Conservation (phyloP, 2,113 vertebrate species). For the Chionis minor region DNA sequence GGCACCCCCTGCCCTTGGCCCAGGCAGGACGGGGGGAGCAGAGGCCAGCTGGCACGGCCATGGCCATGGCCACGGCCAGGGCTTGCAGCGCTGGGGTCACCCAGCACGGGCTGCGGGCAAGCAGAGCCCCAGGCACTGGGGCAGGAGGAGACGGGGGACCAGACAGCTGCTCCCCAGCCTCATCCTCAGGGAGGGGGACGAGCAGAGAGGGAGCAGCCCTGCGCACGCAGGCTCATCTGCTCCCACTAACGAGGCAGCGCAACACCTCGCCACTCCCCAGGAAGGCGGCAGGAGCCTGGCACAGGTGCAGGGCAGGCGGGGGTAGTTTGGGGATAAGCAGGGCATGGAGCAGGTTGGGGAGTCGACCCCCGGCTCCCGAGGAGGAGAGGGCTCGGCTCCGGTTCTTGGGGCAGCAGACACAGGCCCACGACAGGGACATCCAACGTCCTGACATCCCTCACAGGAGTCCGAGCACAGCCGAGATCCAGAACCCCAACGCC, state of each 20-base stretch:
- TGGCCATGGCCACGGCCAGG: fast-evolving
- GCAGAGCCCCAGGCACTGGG: neutral
- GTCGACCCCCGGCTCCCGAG: neutral
- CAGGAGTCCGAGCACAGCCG: neutral
- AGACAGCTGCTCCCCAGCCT: neutral
- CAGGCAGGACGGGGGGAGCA: neutral
- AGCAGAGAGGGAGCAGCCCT: neutral
- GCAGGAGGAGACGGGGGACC: fast-evolving
- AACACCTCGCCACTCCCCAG: fast-evolving
- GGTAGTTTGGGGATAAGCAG: neutral
- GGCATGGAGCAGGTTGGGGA: fast-evolving
- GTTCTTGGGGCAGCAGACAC: neutral
- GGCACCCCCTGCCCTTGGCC: fast-evolving
- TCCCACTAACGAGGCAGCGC: neutral
- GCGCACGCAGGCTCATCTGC: neutral
- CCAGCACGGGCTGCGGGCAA: neutral
- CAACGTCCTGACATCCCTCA: neutral
- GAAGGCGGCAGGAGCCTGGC: fast-evolving
- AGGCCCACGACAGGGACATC: neutral
- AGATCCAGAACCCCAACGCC: neutral
- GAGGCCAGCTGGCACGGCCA: neutral
- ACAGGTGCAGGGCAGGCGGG: no score
- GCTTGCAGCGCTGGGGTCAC: neutral
- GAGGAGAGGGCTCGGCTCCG: neutral
- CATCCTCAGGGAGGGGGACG: neutral